phyloP scores from a whole-genome alignment of 2,797 vertebrate species.

The Melanotaenia pygmaea region DNA sequence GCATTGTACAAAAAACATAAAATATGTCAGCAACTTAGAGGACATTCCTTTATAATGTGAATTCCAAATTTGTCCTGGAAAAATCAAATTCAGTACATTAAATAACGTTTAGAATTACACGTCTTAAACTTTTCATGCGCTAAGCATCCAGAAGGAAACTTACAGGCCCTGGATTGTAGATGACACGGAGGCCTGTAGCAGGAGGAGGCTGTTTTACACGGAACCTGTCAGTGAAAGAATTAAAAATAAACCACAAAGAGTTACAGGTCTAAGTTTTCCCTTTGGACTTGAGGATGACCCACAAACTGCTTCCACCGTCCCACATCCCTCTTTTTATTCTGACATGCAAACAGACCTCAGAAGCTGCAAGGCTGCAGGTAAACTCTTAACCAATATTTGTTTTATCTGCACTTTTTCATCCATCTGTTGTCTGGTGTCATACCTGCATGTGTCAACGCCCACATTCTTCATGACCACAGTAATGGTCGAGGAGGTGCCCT shows the following conservation, averaged over 20 bases:
- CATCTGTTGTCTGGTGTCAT: not conserved
- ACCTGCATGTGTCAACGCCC: constrained; percentile 90
- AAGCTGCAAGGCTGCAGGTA: not conserved
- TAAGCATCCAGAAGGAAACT: constrained; percentile 57
- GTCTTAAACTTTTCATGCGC: too few relatives aligned
- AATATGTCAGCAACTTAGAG: not conserved
- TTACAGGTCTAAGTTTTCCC: constrained; percentile 39
- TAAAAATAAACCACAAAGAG: constrained; percentile 35
- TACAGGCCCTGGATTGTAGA: constrained; percentile 88
- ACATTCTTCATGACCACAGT: constrained; percentile 86
- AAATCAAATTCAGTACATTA: not conserved
- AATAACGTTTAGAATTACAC: too few relatives aligned
- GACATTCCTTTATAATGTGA: not conserved
- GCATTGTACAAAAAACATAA: not conserved
- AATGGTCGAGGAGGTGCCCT: constrained; percentile 80
- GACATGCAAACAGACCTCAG: not conserved
- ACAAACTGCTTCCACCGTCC: constrained; percentile 22
- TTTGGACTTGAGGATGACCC: constrained; percentile 44
- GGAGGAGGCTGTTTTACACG: constrained; percentile 87
- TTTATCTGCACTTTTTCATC: not conserved
- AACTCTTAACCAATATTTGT: not conserved
- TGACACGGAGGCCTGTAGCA: constrained; percentile 85
- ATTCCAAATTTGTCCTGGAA: not conserved
- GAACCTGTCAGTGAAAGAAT: constrained; percentile 80
- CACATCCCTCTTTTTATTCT: not conserved